Conservation (phyloP, 2,113 vertebrate genomes). For the Festucalex cinctus region DNA sequence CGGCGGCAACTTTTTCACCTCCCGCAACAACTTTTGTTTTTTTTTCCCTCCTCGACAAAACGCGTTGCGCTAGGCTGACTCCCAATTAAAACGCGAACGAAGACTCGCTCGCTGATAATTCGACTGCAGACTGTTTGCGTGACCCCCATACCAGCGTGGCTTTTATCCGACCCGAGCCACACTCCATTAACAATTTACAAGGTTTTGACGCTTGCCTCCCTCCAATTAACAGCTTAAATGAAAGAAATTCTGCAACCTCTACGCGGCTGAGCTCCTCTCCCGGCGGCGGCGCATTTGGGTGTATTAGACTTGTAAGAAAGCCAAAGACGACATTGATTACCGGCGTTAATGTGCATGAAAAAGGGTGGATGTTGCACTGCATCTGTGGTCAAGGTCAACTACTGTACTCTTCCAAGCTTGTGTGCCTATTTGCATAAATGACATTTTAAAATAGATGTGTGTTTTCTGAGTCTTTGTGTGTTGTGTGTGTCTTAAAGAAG, state of each 20-base stretch:
- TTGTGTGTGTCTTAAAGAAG: slow-evolving; percentile 30
- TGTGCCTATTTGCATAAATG: slow-evolving; percentile 33
- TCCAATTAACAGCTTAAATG: slow-evolving; percentile 9
- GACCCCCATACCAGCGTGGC: slow-evolving; percentile 17
- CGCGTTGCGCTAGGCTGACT: slow-evolving; percentile 5
- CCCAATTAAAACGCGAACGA: slow-evolving; percentile 28
- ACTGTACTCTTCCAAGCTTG: slow-evolving; percentile 3
- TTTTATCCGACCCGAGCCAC: not conserved
- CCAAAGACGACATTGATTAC: slow-evolving; percentile 20
- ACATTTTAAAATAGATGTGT: slow-evolving; percentile 25
- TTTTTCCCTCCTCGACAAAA: slow-evolving; percentile 17
- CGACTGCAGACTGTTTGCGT: slow-evolving; percentile 14
- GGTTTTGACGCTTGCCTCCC: slow-evolving; percentile 6
- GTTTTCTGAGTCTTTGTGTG: slow-evolving; percentile 15
- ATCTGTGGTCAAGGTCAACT: slow-evolving; percentile 57
- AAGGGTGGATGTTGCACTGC: slow-evolving; percentile 35
- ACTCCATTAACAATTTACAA: slow-evolving; percentile 32
- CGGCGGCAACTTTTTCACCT: slow-evolving; percentile 35
- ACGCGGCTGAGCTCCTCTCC: slow-evolving; percentile 4
- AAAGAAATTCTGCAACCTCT: not conserved
- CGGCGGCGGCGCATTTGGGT: not conserved
- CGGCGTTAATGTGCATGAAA: slow-evolving; percentile 3
- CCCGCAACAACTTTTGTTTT: slow-evolving; percentile 30
- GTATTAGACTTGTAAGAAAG: slow-evolving; percentile 6
- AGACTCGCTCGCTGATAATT: slow-evolving; percentile 25